Base-by-base conservation (phyloP, 2,888 invertebrate genomes). In the Stenodema calcarata region DNA sequence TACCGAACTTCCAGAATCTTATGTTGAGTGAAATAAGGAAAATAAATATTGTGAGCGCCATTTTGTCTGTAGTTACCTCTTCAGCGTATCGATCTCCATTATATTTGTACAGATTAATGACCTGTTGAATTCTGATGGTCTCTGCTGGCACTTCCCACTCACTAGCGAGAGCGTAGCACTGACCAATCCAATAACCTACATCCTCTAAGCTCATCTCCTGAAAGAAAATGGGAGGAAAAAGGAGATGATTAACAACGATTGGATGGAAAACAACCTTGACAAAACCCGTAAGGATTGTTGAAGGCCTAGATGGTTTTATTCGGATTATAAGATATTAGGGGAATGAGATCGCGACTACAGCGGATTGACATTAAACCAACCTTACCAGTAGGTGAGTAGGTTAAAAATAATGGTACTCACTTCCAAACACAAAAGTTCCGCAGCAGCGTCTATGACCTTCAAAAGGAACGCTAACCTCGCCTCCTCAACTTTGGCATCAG, bases 131-230 rank as follows among this genome's bases (percentile, higher is more conserved):
- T 89, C 94, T 93, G 69, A 98, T 92, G 76, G 93, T 93, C 90
- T 96, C 96, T 18, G 92, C 92, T 89, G 96, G 94, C 83, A 97
- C 92, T 88, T 94, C 93, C 96, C 98, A 97, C 83, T 95, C 93
- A 35, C 94, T 93, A 0, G 96, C 95, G 82, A 98, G 91, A 12
- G 93, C 92, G 70, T 94, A 92, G 84, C 96, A 94, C 89, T 94
- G 94, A 84, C 94, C 93, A 91, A 96, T 95, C 95, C 96, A 97
- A 23, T 91, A 90, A 69, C 92, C 91, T 89, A 87, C 88, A 47
- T 89, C 89, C 35, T 88, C 89, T 30, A 89, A 86, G 4, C 70
- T 12, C 35, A 86, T 86, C 23, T 86, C 87, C 86, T 88, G 35
- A 44, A 73, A 76, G n/a, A n/a, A 80, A 80, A n/a, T 35, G 7